Percentiles rank a stretch among this genome's conserved stretches.
Evolutionary conservation across 1,140 invertebrate species (phyloP).

Genomic region (Drosophila mojavensis): DNA sequence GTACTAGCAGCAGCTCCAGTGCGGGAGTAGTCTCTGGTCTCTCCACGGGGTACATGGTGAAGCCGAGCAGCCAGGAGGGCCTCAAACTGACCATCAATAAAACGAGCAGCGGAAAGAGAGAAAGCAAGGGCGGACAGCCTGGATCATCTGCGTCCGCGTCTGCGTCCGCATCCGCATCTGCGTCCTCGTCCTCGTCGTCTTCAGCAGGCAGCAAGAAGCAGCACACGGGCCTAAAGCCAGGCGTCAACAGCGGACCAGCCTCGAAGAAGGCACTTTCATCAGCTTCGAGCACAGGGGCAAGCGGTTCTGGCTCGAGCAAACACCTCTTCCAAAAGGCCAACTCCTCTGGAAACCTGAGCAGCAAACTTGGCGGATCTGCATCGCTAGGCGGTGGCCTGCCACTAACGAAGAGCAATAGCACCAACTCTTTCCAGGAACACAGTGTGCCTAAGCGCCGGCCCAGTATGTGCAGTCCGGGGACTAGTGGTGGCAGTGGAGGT

Average conservation of each 20-base stretch:
- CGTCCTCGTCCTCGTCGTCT: slow-evolving; percentile 15
- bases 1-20: slow-evolving; percentile 32
- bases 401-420: slow-evolving; percentile 75
- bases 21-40: slow-evolving; percentile 27
- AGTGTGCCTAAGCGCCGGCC: slow-evolving; percentile 56
- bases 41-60: slow-evolving; percentile 88
- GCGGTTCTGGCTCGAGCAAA: slow-evolving; percentile 53
- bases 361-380: slow-evolving; percentile 57
- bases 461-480: slow-evolving; percentile 51
- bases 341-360: slow-evolving; percentile 75
- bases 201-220: slow-evolving; percentile 83
- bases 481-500: slow-evolving; percentile 15
- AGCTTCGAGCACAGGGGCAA: slow-evolving; percentile 15
- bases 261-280: slow-evolving; percentile 62
- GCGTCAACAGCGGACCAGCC: slow-evolving; percentile 85
- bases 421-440: slow-evolving; percentile 67
- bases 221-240: slow-evolving; percentile 93
- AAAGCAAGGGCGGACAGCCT: slow-evolving; percentile 20
- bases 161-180: background rate
- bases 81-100: slow-evolving; percentile 96
- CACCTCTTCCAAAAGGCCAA: slow-evolving; percentile 79
- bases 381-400: slow-evolving; percentile 47
- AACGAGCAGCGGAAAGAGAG: slow-evolving; percentile 84
- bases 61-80: slow-evolving; percentile 88
- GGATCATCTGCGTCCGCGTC: background rate